Conservation (phyloP, 2,113 vertebrate species). For the Pogona vitticeps region DNA sequence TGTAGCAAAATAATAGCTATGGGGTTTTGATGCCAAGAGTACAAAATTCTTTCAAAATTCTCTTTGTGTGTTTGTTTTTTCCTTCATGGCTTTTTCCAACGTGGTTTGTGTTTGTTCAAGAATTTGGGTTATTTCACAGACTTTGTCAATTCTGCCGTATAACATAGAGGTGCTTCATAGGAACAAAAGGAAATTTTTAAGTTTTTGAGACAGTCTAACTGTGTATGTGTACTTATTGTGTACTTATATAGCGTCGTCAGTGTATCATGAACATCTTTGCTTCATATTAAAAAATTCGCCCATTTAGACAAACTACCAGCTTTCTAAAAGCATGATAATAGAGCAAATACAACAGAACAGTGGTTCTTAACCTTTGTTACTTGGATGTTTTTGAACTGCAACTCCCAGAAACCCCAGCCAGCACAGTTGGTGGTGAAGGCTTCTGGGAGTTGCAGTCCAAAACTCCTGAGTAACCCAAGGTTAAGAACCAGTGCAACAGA, state of each 20-base stretch:
- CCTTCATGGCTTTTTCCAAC: neutral
- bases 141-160: no score
- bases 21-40: neutral
- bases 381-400: no score
- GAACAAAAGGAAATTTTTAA: neutral
- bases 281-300: neutral
- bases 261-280: neutral
- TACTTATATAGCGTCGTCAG: no score
- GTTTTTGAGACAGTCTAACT: neutral
- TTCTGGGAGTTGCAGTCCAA: no score
- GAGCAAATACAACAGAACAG: no score
- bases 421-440: no score
- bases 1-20: neutral
- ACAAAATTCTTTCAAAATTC: neutral
- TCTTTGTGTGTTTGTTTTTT: neutral
- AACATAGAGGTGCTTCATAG: no score
- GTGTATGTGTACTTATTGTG: neutral
- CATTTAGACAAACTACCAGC: neutral
- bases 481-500: neutral
- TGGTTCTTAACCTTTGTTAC: no score
- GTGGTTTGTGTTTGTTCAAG: neutral
- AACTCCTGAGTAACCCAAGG: no score
- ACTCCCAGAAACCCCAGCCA: no score
- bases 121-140: neutral
- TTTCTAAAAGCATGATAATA: neutral